Evolutionary conservation across 2,888 invertebrate genomes (phyloP), one percentile per base, ranked within the genome.

Genomic region (Meganola albula): DNA sequence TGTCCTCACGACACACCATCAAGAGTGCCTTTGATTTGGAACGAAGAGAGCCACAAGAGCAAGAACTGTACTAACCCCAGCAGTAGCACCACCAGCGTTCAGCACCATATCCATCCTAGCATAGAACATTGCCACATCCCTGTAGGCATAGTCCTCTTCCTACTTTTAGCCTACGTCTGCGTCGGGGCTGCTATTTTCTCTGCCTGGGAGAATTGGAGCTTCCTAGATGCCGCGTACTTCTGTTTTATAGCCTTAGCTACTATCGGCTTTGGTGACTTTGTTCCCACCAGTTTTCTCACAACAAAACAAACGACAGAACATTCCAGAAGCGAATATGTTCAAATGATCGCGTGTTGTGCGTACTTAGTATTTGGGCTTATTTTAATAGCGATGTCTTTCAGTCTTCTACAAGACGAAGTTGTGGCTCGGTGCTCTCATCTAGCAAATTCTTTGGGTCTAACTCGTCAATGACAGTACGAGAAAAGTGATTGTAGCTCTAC

Each of bases 191-290:
- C 90, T 13, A 88, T 92, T 38, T 93, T 94, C 76, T 91, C 93
- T 10, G 87, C 91, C n/a, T 92, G 93, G 89, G 93, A 92, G 63
- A 91, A 91, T 55, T 93, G 93, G 93, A 90, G 90, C 38, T 91
- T 93, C 65, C 86, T 94, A 24, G 94, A 95, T 64, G 93, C 93
- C 4, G 91, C 92, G 2, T 95, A 94, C 75, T 94, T 94, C 74
- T 94, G 94, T 67, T 95, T 95, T 73, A 92, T 94, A 46, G 93
- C 94, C 2, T 82, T 95, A 47, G 91, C 93, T 0, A 95, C 95
- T 2, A 94, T 95, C 39, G 94, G 94, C 20, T 92, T 94, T 47
- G 93, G 93, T 3, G 93, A 93, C 63, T 89, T 92, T 49, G 88
- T 92, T 34, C 93, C 93, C 1, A 86, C 86, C 11, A 89, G 88